These are phyloP conservation scores for Aspidapion aeneum DNA, from an alignment of 2,888 invertebrate species.

Conservation along the genomic window DNA sequence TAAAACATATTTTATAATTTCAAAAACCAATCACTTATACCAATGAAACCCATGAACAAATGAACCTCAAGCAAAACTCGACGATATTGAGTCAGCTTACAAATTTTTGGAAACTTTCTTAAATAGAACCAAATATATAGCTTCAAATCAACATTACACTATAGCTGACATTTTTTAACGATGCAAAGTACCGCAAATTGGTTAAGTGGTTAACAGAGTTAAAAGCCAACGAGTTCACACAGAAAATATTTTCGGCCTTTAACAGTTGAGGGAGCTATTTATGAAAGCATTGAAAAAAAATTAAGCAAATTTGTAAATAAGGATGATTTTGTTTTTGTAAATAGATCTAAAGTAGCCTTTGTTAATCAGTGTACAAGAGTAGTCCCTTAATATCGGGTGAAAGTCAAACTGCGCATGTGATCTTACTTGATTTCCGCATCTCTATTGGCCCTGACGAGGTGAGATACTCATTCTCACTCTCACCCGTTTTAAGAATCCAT, in stretches of 20 bases:
- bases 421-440: no score
- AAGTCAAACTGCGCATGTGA: no score
- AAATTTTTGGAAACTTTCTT: slow-evolving; percentile 50
- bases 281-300: background rate
- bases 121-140: slow-evolving; percentile 45
- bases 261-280: slow-evolving; percentile 9
- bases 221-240: slow-evolving; percentile 36
- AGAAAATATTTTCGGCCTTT: slow-evolving; percentile 16
- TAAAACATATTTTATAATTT: no score
- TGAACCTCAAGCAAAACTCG: slow-evolving; percentile 11
- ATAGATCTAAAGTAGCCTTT: no score
- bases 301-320: background rate
- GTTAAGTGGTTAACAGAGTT: slow-evolving; percentile 40
- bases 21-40: slow-evolving; percentile 23
- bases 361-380: no score
- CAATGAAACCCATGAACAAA: slow-evolving; percentile 14
- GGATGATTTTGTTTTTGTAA: no score
- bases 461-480: no score
- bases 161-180: slow-evolving; percentile 41
- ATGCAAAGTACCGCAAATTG: slow-evolving; percentile 25
- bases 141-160: slow-evolving; percentile 45
- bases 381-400: no score
- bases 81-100: slow-evolving; percentile 35
- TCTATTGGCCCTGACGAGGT: no score
- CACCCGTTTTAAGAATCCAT: no score